phyloP scores from a whole-genome alignment of 2,113 vertebrate species.

The Silurus meridionalis region DNA sequence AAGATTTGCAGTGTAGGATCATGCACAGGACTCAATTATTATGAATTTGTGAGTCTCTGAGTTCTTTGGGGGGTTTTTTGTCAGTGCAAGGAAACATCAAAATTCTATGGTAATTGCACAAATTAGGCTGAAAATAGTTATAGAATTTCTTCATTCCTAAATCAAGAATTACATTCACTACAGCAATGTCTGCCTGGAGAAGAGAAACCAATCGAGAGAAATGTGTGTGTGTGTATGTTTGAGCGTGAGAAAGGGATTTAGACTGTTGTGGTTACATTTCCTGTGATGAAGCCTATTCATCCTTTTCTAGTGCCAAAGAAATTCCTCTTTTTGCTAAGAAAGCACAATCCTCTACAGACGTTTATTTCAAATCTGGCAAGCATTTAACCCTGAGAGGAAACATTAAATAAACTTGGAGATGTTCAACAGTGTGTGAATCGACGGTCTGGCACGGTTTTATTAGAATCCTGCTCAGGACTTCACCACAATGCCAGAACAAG shows the following conservation, averaged over 20 bases:
- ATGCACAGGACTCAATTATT: not conserved
- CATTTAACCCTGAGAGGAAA: constrained; percentile 37
- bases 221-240: not conserved
- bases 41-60: not conserved
- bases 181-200: not conserved
- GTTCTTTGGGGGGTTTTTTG: not conserved
- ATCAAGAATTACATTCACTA: constrained; percentile 6
- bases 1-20: not conserved
- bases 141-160: not conserved
- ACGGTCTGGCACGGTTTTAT: constrained; percentile 30
- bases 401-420: constrained; percentile 40
- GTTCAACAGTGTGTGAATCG: constrained; percentile 19
- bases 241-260: not conserved
- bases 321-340: constrained; percentile 23
- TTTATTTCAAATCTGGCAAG: constrained; percentile 30
- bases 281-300: constrained; percentile 39
- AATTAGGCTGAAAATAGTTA: not conserved
- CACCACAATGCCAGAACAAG: not conserved
- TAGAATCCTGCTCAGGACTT: constrained; percentile 17
- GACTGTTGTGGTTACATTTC: constrained; percentile 29
- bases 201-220: not conserved
- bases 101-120: not conserved
- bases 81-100: not conserved
- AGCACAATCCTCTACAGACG: constrained; percentile 22
- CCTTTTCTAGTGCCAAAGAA: constrained; percentile 28